Conservation (phyloP, 2,113 vertebrate genomes). For the Eurystomus gularis region DNA sequence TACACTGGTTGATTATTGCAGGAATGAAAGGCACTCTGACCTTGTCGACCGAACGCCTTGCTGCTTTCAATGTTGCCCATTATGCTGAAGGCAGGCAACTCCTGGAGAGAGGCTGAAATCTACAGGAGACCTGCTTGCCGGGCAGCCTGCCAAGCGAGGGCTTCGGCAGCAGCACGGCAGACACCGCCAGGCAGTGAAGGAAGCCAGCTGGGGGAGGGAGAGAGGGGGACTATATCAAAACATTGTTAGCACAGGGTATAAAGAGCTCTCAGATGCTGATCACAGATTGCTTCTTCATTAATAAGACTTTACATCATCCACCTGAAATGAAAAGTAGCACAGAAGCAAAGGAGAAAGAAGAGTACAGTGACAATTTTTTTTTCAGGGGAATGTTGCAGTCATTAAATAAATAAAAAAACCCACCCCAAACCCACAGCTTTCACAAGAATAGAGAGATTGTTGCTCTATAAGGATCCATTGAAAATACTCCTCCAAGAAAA, state of each 20-base stretch:
- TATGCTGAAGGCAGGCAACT: conserved; percentile 78
- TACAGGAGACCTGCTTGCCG: conserved; percentile 67
- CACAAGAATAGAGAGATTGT: not conserved
- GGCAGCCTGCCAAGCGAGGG: conserved; percentile 78
- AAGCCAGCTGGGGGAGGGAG: conserved; percentile 35
- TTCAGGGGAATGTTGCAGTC: not conserved
- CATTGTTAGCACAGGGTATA: conserved; percentile 52
- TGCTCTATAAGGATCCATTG: not conserved
- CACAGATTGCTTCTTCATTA: conserved; percentile 30
- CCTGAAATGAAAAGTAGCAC: not conserved
- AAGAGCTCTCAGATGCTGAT: conserved; percentile 55
- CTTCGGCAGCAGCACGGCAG: conserved; percentile 60
- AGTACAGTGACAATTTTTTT: not conserved
- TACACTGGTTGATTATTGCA: conserved; percentile 82
- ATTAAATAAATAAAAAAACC: not conserved
- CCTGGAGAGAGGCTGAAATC: conserved; percentile 76
- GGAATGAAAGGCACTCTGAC: conserved; percentile 84
- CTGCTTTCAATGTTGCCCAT: conserved; percentile 80
- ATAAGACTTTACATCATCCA: not conserved
- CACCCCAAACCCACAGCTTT: not conserved
- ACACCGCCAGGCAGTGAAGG: conserved; percentile 64
- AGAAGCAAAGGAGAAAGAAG: not conserved
- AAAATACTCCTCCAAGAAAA: conserved; percentile 35
- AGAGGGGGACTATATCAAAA: conserved; percentile 43
- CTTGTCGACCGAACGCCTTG: conserved; percentile 76